Base-by-base conservation (phyloP, 2,113 vertebrate species). In the Chiloscyllium plagiosum region DNA sequence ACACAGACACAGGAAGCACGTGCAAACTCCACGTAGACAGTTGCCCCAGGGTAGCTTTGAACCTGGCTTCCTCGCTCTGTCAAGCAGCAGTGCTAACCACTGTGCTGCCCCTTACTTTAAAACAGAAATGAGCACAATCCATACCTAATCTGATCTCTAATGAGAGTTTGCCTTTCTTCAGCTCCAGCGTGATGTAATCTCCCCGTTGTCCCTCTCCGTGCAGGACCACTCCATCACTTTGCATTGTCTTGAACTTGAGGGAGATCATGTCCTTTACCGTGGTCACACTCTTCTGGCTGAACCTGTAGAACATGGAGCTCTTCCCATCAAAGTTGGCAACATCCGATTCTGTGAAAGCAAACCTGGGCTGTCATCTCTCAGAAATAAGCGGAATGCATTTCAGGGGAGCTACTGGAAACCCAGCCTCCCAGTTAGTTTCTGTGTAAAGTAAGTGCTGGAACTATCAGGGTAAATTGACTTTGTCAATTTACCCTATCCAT, bases 191-290 rank as follows among this genome's bases (percentile, higher is more conserved):
- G 70, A 98, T 96, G 52, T 97, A 96, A 96, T 98, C 97, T 96
- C 98, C 98, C 96, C 97, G 97, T 70, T 97, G 96, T 96, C 97
- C 98, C 97, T 97, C 96, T 96, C 98, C 97, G 95, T 98, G 97
- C 72, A 98, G 97, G 42, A 98, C 96, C 96, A 98, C 96, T 94
- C 98, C 98, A 95, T 98, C 98, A 96, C 98, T 98, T 97, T 97
- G 97, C 96, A 98, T 97, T 83, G 98, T 98, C 97, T 98, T 98
- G 97, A 99, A 99, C 97, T 98, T 98, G 97, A 98, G 97, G 96
- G 98, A 98, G 96, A 98, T 98, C 85, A 97, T 96, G 96, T 98
- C 98, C 97, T 98, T 99, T 96, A 97, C 24, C 47, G 97, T 96
- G 92, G 96, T 97, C 96, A 96, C 96, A 86, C 96, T 96, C 96